These are phyloP conservation scores for Caenorhabditis zanzibari DNA, from an alignment of 2,888 invertebrate genomes.

Conservation along the genomic window DNA sequence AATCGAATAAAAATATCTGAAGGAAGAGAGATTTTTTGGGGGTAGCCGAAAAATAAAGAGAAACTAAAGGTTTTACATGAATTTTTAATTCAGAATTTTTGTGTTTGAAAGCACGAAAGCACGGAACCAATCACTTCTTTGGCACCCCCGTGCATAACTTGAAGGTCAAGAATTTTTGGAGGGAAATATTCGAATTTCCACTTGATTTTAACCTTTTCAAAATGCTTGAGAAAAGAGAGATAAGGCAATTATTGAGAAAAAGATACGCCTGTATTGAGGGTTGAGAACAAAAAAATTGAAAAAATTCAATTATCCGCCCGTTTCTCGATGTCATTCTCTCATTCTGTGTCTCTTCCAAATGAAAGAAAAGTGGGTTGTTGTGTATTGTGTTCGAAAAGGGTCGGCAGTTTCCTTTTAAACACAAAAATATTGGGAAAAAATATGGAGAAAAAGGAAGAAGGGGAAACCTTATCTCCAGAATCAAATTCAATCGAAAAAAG, in stretches of 20 bases:
- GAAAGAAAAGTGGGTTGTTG: constrained; percentile 19
- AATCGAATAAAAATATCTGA: constrained; percentile 1
- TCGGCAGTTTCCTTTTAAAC: constrained; percentile 4
- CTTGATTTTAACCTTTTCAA: not conserved
- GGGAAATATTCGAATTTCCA: not conserved
- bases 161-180: not conserved
- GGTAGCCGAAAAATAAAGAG: not conserved
- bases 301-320: constrained; percentile 43
- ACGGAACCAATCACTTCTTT: not conserved
- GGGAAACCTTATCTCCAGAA: not conserved
- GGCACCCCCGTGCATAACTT: not conserved
- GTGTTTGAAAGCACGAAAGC: constrained; percentile 15
- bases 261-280: constrained; percentile 3
- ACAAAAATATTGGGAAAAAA: not conserved
- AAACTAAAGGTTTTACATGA: constrained; percentile 28
- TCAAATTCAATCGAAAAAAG: constrained; percentile 6
- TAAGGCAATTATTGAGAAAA: not conserved
- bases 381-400: constrained; percentile 2
- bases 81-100: constrained; percentile 30
- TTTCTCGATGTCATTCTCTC: not conserved
- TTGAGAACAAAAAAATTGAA: constrained; percentile 12
- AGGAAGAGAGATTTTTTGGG: not conserved
- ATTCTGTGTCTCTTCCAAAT: constrained; percentile 10
- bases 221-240: not conserved
- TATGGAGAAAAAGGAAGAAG: not conserved